These are phyloP conservation scores for Phengaris arion DNA, from an alignment of 2,888 invertebrate species.

Conservation along the genomic window DNA sequence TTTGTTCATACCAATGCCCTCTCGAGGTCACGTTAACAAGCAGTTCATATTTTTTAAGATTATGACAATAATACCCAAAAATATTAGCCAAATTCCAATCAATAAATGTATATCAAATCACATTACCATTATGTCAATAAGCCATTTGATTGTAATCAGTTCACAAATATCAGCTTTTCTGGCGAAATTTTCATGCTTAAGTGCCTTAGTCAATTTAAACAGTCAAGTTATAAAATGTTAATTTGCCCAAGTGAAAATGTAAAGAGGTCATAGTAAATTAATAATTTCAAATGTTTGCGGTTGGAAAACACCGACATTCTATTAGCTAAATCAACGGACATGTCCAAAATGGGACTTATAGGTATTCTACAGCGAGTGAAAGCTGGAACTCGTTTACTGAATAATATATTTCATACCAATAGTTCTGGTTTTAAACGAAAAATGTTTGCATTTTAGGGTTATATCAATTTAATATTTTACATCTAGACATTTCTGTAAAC, in stretches of 20 bases:
- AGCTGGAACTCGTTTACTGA: conserved; percentile 14
- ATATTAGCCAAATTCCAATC: not conserved
- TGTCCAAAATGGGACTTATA: conserved; percentile 8
- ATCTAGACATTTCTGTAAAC: not conserved
- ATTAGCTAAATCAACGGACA: not conserved
- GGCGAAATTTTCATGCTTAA: not conserved
- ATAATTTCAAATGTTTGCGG: not conserved
- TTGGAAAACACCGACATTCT: conserved; percentile 6
- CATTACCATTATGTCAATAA: not conserved
- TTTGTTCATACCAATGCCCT: conserved; percentile 36
- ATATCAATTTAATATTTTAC: not conserved
- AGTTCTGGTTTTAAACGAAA: not conserved
- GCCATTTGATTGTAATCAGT: not conserved
- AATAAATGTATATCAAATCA: not conserved
- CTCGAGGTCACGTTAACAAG: conserved; percentile 23
- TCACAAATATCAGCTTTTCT: not conserved
- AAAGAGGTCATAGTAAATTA: not conserved
- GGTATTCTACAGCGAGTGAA: conserved; percentile 11
- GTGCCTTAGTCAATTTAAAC: not conserved
- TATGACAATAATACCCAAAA: not conserved
- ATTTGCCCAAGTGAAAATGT: not conserved
- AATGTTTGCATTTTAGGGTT: not conserved
- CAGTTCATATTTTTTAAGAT: conserved; percentile 8
- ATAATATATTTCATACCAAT: not conserved
- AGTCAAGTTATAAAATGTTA: not conserved